Conservation (phyloP, 2,888 invertebrate genomes). For the Trissolcus japonicus region DNA sequence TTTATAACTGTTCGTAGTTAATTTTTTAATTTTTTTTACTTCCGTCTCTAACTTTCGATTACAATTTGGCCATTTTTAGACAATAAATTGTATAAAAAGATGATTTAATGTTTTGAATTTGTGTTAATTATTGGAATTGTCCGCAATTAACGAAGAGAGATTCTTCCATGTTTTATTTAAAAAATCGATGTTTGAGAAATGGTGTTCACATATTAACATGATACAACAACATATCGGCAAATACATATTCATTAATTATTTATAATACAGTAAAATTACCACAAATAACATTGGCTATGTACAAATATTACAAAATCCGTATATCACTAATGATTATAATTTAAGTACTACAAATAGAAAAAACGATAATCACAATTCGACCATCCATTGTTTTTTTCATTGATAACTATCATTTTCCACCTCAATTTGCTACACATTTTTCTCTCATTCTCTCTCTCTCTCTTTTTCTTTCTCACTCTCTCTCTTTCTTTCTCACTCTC, state of each 20-base stretch:
- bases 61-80: too few species aligned
- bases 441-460: neutral
- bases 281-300: constrained; percentile 67
- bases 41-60: too few species aligned
- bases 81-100: constrained; percentile 11
- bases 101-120: constrained; percentile 1
- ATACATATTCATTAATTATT: constrained; percentile 68
- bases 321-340: constrained; percentile 60
- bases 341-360: constrained; percentile 66
- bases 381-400: constrained; percentile 53
- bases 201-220: constrained; percentile 74
- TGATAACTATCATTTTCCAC: constrained; percentile 13
- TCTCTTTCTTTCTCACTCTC: neutral
- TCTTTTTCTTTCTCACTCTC: neutral
- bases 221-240: constrained; percentile 72
- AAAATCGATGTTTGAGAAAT: constrained; percentile 75
- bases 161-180: constrained; percentile 70
- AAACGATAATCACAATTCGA: constrained; percentile 61
- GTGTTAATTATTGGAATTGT: constrained; percentile 1
- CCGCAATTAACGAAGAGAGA: constrained; percentile 59
- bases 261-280: constrained; percentile 64
- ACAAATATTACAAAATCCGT: constrained; percentile 67
- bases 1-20: neutral
- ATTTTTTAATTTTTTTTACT: neutral
- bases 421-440: neutral